phyloP scores from a whole-genome alignment of 2,888 invertebrate species.

The Oasisia sp. region DNA sequence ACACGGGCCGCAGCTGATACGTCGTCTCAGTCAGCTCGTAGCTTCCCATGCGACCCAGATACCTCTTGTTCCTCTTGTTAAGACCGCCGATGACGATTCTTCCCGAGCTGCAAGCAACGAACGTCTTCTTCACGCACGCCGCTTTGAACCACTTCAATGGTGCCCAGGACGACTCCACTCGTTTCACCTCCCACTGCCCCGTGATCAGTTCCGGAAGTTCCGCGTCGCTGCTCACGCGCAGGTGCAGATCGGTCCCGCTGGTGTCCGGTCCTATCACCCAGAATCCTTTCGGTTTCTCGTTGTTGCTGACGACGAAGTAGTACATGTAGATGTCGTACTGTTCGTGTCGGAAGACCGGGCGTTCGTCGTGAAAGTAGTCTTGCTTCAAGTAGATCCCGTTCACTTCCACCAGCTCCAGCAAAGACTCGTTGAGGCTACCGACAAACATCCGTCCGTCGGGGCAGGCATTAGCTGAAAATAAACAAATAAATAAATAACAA shows the following conservation, averaged over 20 bases:
- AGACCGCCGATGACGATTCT: conserved; percentile 21
- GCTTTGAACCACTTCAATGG: neutral
- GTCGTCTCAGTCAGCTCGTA: conserved; percentile 26
- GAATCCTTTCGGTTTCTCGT: neutral
- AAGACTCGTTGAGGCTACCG: neutral
- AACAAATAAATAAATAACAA: neutral
- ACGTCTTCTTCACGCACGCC: conserved; percentile 23
- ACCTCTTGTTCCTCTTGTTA: neutral
- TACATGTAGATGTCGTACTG: neutral
- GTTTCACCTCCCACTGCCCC: neutral
- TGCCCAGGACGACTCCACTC: conserved; percentile 19
- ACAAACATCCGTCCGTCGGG: conserved; percentile 1
- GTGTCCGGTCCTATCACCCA: conserved; percentile 5
- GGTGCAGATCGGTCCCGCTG: neutral
- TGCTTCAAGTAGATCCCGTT: neutral
- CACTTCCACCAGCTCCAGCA: neutral
- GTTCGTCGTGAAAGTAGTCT: neutral
- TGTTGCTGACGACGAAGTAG: neutral
- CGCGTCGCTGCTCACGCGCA: conserved; percentile 6
- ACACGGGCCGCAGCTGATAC: conserved; percentile 28
- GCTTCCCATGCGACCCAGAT: conserved; percentile 22
- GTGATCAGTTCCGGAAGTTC: neutral
- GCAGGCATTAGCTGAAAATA: conserved; percentile 10
- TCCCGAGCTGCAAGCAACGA: conserved; percentile 28
- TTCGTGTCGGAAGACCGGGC: conserved; percentile 11